These are phyloP conservation scores for Dipus sagitta DNA, from an alignment of 2,797 vertebrate species.

Conservation along the genomic window DNA sequence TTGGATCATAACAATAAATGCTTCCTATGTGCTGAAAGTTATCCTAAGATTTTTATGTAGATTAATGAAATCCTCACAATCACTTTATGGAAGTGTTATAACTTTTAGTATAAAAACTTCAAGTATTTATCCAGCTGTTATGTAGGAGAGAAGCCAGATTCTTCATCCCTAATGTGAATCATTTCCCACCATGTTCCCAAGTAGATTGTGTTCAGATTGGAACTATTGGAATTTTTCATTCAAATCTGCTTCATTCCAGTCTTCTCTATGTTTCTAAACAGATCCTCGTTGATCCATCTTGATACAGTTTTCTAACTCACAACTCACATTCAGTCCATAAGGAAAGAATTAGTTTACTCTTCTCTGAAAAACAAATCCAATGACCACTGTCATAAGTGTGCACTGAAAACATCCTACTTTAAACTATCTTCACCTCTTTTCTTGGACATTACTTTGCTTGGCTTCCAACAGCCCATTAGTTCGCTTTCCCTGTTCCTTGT, in stretches of 20 bases:
- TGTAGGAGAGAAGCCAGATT: background rate
- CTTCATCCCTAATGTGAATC: background rate
- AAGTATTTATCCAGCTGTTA: background rate
- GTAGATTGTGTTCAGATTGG: background rate
- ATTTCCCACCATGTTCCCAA: background rate
- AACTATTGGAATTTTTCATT: background rate
- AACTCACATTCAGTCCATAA: background rate
- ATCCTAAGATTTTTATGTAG: slow-evolving; percentile 9
- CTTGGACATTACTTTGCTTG: background rate
- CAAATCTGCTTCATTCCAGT: background rate
- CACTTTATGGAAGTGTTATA: background rate
- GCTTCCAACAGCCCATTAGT: background rate
- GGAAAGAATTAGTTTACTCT: background rate
- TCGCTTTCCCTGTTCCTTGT: background rate
- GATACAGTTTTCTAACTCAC: background rate
- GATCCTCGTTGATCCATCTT: background rate
- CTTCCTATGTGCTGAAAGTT: background rate
- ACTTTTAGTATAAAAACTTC: background rate
- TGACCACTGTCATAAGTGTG: background rate
- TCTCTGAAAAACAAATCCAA: background rate
- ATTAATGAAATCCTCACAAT: background rate
- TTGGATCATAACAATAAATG: background rate
- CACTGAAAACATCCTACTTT: background rate
- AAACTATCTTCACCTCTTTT: background rate
- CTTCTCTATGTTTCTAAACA: background rate